Evolutionary conservation across 2,113 vertebrate genomes (phyloP).

Genomic region (Tympanuchus pallidicinctus): DNA sequence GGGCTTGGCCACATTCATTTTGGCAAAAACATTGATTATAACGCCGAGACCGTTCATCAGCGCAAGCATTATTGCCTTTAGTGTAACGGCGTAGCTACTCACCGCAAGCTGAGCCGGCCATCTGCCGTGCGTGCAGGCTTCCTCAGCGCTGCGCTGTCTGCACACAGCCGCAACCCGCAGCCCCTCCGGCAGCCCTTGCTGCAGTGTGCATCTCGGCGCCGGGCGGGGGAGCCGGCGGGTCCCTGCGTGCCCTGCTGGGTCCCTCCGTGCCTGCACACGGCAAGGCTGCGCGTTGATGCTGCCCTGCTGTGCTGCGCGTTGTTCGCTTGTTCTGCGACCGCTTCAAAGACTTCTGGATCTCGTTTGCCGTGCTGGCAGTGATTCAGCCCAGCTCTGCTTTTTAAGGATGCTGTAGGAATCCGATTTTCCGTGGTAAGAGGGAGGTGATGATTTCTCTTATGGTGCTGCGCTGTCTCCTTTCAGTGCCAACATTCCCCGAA

Average conservation of each 20-base stretch:
- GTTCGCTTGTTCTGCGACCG: neutral
- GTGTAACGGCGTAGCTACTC: neutral
- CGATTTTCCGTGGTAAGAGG: neutral
- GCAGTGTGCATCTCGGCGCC: neutral
- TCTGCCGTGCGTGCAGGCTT: slow-evolving; percentile 8
- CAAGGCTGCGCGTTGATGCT: neutral
- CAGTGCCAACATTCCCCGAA: neutral
- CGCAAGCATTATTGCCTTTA: neutral
- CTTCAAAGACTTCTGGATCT: neutral
- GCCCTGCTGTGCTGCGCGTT: neutral
- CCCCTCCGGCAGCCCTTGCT: neutral
- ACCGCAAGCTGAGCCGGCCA: neutral
- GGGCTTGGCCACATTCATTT: neutral
- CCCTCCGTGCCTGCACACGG: neutral
- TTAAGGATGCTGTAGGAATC: neutral
- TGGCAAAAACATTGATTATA: neutral
- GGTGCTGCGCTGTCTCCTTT: slow-evolving; percentile 2
- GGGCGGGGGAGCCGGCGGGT: neutral
- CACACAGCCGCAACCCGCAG: neutral
- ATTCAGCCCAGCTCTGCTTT: neutral
- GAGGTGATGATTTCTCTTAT: neutral
- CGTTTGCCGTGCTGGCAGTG: neutral
- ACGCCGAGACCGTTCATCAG: neutral
- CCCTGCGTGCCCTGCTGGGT: neutral
- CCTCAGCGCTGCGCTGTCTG: neutral